phyloP scores from a whole-genome alignment of 2,888 invertebrate genomes.

The Rhorus exstirpatorius region DNA sequence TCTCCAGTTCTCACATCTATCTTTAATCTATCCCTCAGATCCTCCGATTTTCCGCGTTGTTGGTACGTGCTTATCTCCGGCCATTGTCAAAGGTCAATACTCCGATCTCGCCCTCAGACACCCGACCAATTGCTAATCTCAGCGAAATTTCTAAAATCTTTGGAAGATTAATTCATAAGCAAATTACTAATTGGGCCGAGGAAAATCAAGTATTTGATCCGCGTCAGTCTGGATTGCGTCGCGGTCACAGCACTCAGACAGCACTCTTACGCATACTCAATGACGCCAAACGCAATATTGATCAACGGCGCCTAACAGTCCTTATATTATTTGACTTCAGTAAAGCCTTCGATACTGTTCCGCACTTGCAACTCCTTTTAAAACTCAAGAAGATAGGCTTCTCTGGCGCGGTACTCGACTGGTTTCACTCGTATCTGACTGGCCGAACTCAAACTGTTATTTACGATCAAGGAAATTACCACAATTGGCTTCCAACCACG shows the following conservation, averaged over 20 bases:
- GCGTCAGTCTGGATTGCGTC: conserved; percentile 21
- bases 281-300: conserved; percentile 3
- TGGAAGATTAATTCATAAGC: too few species aligned
- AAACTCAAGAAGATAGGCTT: not conserved
- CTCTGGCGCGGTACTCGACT: not conserved
- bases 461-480: too few species aligned
- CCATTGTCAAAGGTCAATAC: too few species aligned
- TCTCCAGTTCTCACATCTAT: too few species aligned
- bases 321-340: conserved; percentile 25
- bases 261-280: conserved; percentile 18
- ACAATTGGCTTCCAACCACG: too few species aligned
- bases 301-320: conserved; percentile 7
- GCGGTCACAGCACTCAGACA: conserved; percentile 6
- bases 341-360: not conserved
- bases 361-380: not conserved
- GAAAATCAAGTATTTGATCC: not conserved
- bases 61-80: too few species aligned
- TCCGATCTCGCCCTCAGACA: too few species aligned
- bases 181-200: too few species aligned
- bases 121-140: too few species aligned
- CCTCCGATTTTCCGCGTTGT: too few species aligned
- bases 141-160: too few species aligned
- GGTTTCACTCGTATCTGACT: conserved; percentile 5
- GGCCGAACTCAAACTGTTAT: not conserved
- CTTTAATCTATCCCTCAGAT: too few species aligned